Evolutionary conservation across 2,797 vertebrate species (phyloP).

Genomic region (Danio albolineatus): DNA sequence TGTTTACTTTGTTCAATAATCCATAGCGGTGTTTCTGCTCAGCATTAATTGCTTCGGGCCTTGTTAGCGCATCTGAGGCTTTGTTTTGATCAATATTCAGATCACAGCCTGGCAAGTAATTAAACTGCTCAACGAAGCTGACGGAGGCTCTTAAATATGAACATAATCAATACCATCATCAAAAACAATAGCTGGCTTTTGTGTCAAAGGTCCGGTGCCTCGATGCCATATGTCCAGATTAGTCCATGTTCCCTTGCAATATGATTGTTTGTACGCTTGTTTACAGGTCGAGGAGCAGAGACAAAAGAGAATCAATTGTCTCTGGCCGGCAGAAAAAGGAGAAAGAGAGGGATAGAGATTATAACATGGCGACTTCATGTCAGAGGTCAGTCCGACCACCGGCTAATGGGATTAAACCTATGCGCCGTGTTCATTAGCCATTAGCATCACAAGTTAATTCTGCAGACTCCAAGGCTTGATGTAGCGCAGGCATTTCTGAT

Average conservation of each 20-base stretch:
- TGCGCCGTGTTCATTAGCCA: slow-evolving; percentile 59
- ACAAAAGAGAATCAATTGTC: slow-evolving; percentile 63
- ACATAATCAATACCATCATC: slow-evolving; percentile 52
- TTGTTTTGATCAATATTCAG: slow-evolving; percentile 53
- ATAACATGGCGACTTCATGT: slow-evolving; percentile 58
- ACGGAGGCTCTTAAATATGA: slow-evolving; percentile 39
- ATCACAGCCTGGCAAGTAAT: slow-evolving; percentile 49
- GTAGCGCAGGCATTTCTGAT: slow-evolving; percentile 33
- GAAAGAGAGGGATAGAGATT: slow-evolving; percentile 64
- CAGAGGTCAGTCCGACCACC: slow-evolving; percentile 66
- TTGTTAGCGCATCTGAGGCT: slow-evolving; percentile 41
- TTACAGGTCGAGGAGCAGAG: slow-evolving; percentile 61
- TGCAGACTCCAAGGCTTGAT: slow-evolving; percentile 23
- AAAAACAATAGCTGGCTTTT: slow-evolving; percentile 33
- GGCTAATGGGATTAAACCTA: slow-evolving; percentile 71
- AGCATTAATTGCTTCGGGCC: slow-evolving; percentile 44
- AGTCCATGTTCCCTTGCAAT: slow-evolving; percentile 48
- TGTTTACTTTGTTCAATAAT: slow-evolving; percentile 41
- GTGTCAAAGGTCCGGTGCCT: slow-evolving; percentile 36
- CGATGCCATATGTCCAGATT: slow-evolving; percentile 63
- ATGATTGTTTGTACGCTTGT: slow-evolving; percentile 55
- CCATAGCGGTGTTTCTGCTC: slow-evolving; percentile 28
- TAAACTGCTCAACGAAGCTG: slow-evolving; percentile 32
- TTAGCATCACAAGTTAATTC: slow-evolving; percentile 60
- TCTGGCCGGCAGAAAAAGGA: slow-evolving; percentile 52